These are phyloP conservation scores for Polydrusus pterygomalis DNA, from an alignment of 2,888 invertebrate genomes.

Conservation along the genomic window DNA sequence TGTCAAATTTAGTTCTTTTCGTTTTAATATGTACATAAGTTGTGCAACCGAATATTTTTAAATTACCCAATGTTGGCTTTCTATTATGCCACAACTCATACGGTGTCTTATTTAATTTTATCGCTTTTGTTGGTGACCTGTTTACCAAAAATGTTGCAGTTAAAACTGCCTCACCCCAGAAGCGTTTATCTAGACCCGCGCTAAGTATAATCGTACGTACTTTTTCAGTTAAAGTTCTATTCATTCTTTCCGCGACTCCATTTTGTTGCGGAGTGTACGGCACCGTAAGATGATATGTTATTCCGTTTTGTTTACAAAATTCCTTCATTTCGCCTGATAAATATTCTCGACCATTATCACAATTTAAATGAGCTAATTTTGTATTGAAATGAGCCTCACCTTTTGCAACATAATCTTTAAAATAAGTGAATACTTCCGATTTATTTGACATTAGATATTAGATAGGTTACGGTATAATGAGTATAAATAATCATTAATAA, in stretches of 20 bases:
- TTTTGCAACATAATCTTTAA: conserved; percentile 48
- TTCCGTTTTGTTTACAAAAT: conserved; percentile 65
- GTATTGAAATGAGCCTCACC: conserved; percentile 52
- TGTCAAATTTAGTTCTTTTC: too few species aligned
- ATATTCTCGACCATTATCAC: conserved; percentile 65
- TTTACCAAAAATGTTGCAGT: conserved; percentile 67
- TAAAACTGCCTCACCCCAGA: conserved; percentile 60
- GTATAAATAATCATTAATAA: conserved; percentile 33
- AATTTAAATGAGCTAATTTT: conserved; percentile 62
- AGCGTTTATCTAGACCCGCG: conserved; percentile 48
- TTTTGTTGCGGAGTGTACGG: conserved; percentile 60
- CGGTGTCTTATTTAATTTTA: conserved; percentile 64
- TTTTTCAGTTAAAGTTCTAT: conserved; percentile 54
- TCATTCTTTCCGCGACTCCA: conserved; percentile 67
- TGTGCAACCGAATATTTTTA: conserved; percentile 64
- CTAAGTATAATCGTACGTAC: too few species aligned
- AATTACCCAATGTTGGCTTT: conserved; percentile 64
- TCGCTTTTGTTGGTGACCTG: conserved; percentile 63
- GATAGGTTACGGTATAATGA: conserved; percentile 29
- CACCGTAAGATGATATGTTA: conserved; percentile 67
- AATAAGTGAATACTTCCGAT: conserved; percentile 45
- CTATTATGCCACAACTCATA: conserved; percentile 66
- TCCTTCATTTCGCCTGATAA: conserved; percentile 60
- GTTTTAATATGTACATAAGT: conserved; percentile 39
- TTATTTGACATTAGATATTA: too few species aligned